A percentile compares a stretch with the other conserved stretches of the same genome.
These are phyloP conservation scores for Chiroxiphia lanceolata DNA, from an alignment of 2,797 vertebrate species.

Conservation along the genomic window DNA sequence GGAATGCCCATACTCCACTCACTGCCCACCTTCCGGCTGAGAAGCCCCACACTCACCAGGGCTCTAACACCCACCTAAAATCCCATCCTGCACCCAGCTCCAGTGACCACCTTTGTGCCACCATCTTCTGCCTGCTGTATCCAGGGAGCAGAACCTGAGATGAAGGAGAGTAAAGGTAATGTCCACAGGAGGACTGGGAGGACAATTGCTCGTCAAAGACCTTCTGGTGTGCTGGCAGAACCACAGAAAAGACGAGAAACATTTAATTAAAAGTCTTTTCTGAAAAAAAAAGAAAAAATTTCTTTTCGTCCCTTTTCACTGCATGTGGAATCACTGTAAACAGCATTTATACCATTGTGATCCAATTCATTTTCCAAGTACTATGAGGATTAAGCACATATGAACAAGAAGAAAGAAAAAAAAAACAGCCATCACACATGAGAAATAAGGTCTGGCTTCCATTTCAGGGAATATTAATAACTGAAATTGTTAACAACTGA, in stretches of 20 bases:
- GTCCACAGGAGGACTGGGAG: background rate
- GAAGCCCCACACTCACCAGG: background rate
- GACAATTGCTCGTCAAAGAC: background rate
- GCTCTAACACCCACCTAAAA: background rate
- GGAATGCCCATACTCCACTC: background rate
- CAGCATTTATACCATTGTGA: fast-evolving
- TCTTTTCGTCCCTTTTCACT: background rate
- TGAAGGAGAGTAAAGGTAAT: background rate
- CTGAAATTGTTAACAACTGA: background rate
- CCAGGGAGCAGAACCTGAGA: background rate
- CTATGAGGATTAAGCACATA: background rate
- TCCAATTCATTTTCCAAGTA: background rate
- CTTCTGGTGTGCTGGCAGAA: background rate
- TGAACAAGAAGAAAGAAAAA: background rate
- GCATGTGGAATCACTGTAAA: background rate
- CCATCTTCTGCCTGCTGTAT: background rate
- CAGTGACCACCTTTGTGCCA: background rate
- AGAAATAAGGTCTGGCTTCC: constrained; percentile 1
- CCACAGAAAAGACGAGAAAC: background rate
- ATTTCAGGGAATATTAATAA: constrained; percentile 15
- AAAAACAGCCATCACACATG: background rate
- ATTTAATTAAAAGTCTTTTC: background rate
- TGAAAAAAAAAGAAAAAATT: too few relatives aligned
- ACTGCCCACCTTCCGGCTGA: background rate
- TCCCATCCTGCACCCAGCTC: background rate